Evolutionary conservation across 2,888 invertebrate species (phyloP).

Genomic region (Agrotis segetum): DNA sequence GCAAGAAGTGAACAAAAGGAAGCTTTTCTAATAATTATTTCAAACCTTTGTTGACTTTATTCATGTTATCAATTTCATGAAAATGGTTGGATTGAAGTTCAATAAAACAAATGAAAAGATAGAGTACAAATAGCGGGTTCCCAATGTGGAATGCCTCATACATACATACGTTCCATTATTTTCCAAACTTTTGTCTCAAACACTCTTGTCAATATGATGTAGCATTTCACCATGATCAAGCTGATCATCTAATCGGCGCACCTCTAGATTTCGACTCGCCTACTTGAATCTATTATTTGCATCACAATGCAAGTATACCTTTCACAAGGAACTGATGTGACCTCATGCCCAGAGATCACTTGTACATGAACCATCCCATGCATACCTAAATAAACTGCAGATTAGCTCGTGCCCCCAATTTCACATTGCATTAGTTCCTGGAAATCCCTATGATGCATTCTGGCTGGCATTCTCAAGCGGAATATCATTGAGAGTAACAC

Average conservation of each 20-base stretch:
- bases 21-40: background rate
- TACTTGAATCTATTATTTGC: conserved; percentile 38
- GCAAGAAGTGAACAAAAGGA: conserved; percentile 4
- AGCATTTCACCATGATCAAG: background rate
- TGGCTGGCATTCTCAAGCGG: too few species aligned
- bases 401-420: conserved; percentile 33
- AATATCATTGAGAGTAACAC: too few species aligned
- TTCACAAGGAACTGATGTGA: conserved; percentile 56
- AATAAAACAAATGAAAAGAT: background rate
- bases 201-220: background rate
- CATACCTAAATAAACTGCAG: conserved; percentile 27
- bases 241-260: conserved; percentile 5
- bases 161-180: too few species aligned
- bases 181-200: too few species aligned
- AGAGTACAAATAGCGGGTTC: too few species aligned
- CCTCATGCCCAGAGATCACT: conserved; percentile 53
- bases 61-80: background rate
- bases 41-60: background rate
- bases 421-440: conserved; percentile 17
- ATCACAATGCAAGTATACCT: conserved; percentile 53
- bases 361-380: conserved; percentile 35
- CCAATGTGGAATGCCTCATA: too few species aligned
- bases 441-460: background rate
- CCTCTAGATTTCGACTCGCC: conserved; percentile 21
- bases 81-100: background rate